Conservation (phyloP, 2,888 invertebrate species). For the Pedicia rivosa region DNA sequence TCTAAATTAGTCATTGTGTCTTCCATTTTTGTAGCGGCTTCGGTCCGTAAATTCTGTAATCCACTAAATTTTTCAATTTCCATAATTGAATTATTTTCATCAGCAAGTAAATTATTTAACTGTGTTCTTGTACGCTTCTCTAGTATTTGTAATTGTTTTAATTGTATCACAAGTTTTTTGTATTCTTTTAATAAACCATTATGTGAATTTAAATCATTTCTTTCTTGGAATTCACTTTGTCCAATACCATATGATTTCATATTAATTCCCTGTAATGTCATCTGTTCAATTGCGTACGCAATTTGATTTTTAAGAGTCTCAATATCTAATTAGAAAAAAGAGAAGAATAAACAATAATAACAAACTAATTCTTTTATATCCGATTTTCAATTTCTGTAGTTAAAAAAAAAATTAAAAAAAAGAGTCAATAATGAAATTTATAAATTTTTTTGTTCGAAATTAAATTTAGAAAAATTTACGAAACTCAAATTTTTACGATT, state of each 20-base stretch:
- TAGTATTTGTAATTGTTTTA: constrained; percentile 16
- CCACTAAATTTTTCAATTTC: constrained; percentile 14
- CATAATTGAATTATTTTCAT: constrained; percentile 10
- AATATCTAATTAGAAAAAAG: constrained; percentile 11
- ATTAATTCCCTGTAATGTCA: constrained; percentile 14
- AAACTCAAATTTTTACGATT: too few relatives aligned
- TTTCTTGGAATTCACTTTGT: constrained; percentile 7
- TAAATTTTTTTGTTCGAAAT: too few relatives aligned
- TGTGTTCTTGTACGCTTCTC: constrained; percentile 14
- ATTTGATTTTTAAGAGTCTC: constrained; percentile 15
- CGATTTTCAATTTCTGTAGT: background rate
- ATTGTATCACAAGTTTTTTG: constrained; percentile 13
- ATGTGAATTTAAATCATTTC: constrained; percentile 12
- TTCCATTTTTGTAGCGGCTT: constrained; percentile 14
- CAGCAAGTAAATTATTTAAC: constrained; percentile 10
- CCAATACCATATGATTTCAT: constrained; percentile 1
- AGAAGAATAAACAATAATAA: background rate
- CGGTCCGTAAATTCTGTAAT: constrained; percentile 12
- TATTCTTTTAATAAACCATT: constrained; percentile 15
- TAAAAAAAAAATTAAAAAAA: background rate
- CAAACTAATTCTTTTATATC: background rate
- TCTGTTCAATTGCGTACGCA: constrained; percentile 15
- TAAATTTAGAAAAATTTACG: too few relatives aligned
- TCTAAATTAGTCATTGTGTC: constrained; percentile 12
- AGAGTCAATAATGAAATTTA: background rate